Conservation (phyloP, 2,797 vertebrate species). For the Enteromius afrohamiltoni region DNA sequence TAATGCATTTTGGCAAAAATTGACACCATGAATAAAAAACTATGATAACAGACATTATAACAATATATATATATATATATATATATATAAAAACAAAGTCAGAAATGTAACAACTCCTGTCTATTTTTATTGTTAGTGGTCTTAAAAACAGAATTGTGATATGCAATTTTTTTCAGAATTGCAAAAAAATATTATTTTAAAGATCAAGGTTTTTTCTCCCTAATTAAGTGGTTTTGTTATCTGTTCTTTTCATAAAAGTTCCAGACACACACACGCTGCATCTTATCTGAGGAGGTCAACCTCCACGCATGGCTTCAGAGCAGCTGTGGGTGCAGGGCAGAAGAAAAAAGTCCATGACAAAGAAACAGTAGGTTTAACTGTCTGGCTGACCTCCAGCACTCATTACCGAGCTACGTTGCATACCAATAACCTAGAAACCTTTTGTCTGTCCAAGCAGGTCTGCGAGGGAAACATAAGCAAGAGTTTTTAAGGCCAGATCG, state of each 20-base stretch:
- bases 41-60: too few species aligned
- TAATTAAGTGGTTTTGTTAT: background rate
- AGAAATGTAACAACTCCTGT: too few species aligned
- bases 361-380: constrained; percentile 71
- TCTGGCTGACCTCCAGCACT: constrained; percentile 64
- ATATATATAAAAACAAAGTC: too few species aligned
- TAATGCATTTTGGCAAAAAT: too few species aligned
- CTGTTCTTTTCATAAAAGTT: background rate
- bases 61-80: too few species aligned
- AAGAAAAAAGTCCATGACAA: constrained; percentile 70
- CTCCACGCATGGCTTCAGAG: constrained; percentile 36
- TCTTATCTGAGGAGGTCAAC: constrained; percentile 59
- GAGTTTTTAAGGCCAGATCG: background rate
- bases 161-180: background rate
- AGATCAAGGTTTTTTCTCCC: background rate
- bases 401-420: constrained; percentile 64
- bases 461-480: constrained; percentile 38
- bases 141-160: background rate
- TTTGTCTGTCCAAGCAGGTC: constrained; percentile 61
- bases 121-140: too few species aligned
- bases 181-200: background rate
- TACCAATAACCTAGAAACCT: constrained; percentile 62
- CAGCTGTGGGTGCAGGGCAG: constrained; percentile 39
- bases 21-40: too few species aligned
- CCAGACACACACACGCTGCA: constrained; percentile 41